These are phyloP conservation scores for Loxodonta africana DNA, from an alignment of 2,113 vertebrate species.

Conservation along the genomic window DNA sequence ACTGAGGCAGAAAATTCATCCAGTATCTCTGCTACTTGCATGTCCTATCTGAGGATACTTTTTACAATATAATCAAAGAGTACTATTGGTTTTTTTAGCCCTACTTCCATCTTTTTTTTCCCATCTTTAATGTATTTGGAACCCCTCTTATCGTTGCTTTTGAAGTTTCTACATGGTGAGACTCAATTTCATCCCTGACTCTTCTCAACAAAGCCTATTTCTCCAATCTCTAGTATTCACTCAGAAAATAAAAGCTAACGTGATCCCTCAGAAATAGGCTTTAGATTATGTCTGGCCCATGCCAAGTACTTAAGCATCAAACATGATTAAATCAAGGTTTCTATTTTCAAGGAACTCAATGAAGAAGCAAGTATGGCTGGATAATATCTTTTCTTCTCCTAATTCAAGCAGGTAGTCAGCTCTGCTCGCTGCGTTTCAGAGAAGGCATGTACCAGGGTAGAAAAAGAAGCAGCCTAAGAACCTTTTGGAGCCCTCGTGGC, in stretches of 20 bases:
- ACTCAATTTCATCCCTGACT: neutral
- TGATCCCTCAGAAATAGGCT: neutral
- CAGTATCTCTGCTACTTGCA: neutral
- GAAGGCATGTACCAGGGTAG: neutral
- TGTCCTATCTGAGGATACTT: neutral
- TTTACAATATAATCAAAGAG: neutral
- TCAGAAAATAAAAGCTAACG: neutral
- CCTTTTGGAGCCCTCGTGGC: neutral
- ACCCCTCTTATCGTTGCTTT: neutral
- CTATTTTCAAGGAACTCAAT: neutral
- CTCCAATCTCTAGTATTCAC: neutral
- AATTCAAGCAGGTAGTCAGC: neutral
- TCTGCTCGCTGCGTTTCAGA: neutral
- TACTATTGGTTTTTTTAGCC: neutral
- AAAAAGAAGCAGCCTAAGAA: neutral
- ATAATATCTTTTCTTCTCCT: neutral
- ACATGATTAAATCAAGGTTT: conserved; percentile 9
- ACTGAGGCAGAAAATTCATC: neutral
- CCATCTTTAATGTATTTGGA: neutral
- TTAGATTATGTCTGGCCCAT: neutral
- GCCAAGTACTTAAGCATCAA: neutral
- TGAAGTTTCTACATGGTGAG: neutral
- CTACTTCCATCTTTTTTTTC: neutral
- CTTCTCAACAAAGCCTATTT: conserved; percentile 3
- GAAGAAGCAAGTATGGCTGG: neutral